phyloP scores from a whole-genome alignment of 2,113 vertebrate genomes.

The Bos taurus region DNA sequence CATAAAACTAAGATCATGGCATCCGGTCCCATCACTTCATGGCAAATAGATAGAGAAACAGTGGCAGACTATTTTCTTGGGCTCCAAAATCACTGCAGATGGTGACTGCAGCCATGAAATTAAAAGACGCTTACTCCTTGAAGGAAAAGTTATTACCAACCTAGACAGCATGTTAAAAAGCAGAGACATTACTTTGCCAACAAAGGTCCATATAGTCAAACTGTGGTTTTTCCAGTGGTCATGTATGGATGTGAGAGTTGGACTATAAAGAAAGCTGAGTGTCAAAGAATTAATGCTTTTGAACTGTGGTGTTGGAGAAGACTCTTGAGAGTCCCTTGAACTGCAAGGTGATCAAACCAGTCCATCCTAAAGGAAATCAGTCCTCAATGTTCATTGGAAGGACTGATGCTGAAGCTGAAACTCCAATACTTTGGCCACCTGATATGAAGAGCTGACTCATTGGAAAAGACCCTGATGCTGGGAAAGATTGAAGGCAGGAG shows the following conservation, averaged over 20 bases:
- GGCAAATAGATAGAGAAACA: neutral
- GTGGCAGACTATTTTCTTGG: neutral
- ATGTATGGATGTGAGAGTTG: neutral
- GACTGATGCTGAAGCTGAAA: neutral
- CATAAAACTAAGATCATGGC: neutral
- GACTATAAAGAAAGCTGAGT: fast-evolving
- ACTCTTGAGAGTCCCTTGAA: neutral
- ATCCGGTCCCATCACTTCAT: neutral
- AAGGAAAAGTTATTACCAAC: neutral
- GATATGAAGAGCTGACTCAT: fast-evolving
- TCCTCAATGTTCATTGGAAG: neutral
- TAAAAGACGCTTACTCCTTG: neutral
- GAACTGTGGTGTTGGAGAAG: neutral
- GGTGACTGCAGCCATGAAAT: neutral
- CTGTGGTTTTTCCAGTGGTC: neutral
- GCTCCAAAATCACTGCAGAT: neutral
- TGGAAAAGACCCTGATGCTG: neutral
- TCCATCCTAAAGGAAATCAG: neutral
- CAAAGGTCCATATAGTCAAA: neutral
- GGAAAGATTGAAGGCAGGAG: fast-evolving
- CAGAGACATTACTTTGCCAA: neutral
- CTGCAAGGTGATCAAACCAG: neutral
- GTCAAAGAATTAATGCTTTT: fast-evolving
- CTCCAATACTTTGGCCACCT: neutral
- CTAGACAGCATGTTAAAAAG: fast-evolving